Percentiles rank a stretch among this genome's conserved stretches.
These are phyloP conservation scores for Cisticola juncidis DNA, from an alignment of 2,113 vertebrate genomes.

Conservation along the genomic window DNA sequence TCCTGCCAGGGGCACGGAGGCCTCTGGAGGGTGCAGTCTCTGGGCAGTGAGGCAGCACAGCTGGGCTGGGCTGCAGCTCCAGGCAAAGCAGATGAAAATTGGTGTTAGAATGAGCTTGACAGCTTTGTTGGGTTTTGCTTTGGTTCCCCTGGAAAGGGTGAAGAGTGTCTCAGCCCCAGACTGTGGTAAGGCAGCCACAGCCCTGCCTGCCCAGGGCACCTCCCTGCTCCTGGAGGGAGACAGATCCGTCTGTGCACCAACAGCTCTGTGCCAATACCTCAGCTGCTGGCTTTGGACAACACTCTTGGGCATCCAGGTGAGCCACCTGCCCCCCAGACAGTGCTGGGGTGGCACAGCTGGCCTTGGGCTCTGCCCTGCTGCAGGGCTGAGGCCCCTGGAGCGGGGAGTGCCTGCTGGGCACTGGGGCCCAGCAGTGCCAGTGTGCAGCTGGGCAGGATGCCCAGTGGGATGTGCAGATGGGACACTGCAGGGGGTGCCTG, in stretches of 20 bases:
- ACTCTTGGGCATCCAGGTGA: accelerated
- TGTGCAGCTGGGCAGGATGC: background rate
- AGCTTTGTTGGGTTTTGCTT: background rate
- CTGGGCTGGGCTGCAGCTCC: background rate
- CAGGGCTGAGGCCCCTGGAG: background rate
- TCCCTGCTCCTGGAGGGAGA: accelerated
- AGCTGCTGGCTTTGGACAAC: background rate
- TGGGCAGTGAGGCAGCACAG: background rate
- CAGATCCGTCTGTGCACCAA: accelerated
- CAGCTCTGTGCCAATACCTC: background rate
- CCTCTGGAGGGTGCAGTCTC: background rate
- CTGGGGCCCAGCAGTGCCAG: background rate
- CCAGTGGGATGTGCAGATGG: no score
- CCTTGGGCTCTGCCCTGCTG: accelerated
- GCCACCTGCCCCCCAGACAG: accelerated
- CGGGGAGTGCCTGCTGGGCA: accelerated
- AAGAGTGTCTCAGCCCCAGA: background rate
- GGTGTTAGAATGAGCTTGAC: background rate
- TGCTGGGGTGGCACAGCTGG: accelerated
- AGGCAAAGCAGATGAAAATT: background rate
- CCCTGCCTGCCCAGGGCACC: background rate
- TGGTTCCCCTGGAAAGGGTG: background rate
- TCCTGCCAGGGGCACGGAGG: accelerated
- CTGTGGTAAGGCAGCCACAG: accelerated
- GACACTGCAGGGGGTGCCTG: no score